Conservation (phyloP, 2,113 vertebrate species). For the Ochotona curzoniae region DNA sequence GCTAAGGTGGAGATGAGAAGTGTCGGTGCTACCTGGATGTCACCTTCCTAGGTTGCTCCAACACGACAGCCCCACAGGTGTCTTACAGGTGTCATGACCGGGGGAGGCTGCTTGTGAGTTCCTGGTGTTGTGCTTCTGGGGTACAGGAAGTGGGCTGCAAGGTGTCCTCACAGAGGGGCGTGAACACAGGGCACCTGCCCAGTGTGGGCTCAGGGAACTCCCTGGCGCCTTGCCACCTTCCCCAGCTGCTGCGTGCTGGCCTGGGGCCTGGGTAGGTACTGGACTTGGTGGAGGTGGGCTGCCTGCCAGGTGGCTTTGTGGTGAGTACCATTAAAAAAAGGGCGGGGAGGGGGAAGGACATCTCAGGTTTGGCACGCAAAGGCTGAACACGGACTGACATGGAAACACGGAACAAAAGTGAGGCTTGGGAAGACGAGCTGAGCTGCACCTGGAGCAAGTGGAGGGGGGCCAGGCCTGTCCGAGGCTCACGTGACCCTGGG, state of each 20-base stretch:
- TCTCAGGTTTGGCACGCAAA: constrained; percentile 82
- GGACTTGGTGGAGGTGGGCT: not conserved
- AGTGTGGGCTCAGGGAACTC: not conserved
- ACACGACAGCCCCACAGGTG: accelerated
- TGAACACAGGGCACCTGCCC: not conserved
- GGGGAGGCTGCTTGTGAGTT: not conserved
- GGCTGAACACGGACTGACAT: constrained; percentile 69
- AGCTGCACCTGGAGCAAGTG: constrained; percentile 19
- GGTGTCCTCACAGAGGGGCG: not conserved
- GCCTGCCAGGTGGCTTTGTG: not conserved
- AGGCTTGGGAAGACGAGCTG: not conserved
- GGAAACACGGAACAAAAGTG: constrained; percentile 51
- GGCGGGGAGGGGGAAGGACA: constrained; percentile 70
- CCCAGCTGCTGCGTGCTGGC: not conserved
- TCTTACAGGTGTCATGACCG: not conserved
- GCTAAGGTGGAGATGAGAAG: constrained; percentile 64
- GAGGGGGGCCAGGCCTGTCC: not conserved
- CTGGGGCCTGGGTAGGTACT: not conserved
- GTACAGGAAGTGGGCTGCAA: not conserved
- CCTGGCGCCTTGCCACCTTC: not conserved
- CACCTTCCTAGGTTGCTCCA: not conserved
- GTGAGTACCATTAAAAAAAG: constrained; percentile 19
- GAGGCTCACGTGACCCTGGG: constrained; percentile 63
- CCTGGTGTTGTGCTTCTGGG: not conserved
- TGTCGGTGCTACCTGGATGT: not conserved